Base-by-base conservation (phyloP, 2,888 invertebrate genomes). In the Drosophila hamatofila region DNA sequence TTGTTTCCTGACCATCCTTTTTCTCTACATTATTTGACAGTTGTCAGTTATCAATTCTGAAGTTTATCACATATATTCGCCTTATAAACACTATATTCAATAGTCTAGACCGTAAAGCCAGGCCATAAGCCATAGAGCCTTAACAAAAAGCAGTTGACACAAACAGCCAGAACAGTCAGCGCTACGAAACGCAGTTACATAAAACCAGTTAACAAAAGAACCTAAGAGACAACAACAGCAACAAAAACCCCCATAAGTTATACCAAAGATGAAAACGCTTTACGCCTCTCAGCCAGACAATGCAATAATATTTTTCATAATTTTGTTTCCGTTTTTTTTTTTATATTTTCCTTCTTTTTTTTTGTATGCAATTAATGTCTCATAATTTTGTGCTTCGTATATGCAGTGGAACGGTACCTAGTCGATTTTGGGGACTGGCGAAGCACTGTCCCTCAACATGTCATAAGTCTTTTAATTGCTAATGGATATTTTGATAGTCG, bases 241-340 rank as follows among this genome's bases (percentile, higher is more conserved):
- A 42, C 21, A 60, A 49, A 18, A 35, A 35, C 37, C 48, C 56
- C 58, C 48, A 41, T 51, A 48, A 63, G 46, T 59, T 56, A 71
- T 60, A 75, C 71, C 70, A 56, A 71, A 83, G 71, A 73, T 64
- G 55, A 72, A 59, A 67, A 66, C 75, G 83, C 74, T 75, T 78
- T 72, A 75, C 75, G 79, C 83, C 82, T 80, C 73, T 61, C 56
- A 46, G 33, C n/a, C 78, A 77, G 78, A 85, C 86, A 84, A 84
- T 83, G 72, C 88, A 86, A 75, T 81, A 89, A 81, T 88, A 91
- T 90, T 85, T 91, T 91, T 91, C 91, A 91, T 90, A 91, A 87
- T 88, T 91, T 82, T 83, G 78, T 88, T 75, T 84, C 77, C 59
- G 69, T 74, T 70, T 65, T 42, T 64, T 58, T 39, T 11, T 33